Conservation (phyloP, 2,888 invertebrate species). For the Tenthredo amoena region DNA sequence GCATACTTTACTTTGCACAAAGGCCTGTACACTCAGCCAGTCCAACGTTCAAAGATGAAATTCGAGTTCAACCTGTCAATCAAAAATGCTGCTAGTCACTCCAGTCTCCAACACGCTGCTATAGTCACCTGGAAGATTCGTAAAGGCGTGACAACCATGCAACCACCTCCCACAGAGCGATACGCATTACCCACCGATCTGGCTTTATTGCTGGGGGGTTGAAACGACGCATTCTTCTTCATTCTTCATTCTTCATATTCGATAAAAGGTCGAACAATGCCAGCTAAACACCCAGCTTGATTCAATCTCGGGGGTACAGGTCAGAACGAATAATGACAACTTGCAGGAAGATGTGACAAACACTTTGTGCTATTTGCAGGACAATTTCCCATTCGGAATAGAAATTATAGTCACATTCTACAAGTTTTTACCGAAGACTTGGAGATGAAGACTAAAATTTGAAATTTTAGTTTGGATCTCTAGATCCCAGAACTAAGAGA, state of each 20-base stretch:
- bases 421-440: neutral
- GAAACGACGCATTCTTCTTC: slow-evolving; percentile 29
- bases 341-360: neutral
- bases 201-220: slow-evolving; percentile 17
- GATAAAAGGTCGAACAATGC: slow-evolving; percentile 3
- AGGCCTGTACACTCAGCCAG: slow-evolving; percentile 4
- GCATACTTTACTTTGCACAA: slow-evolving; percentile 19
- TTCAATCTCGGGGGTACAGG: neutral
- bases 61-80: slow-evolving; percentile 65
- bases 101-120: neutral
- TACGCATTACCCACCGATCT: neutral
- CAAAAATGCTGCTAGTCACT: slow-evolving; percentile 52
- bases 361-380: neutral
- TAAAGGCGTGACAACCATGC: slow-evolving; percentile 34
- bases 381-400: neutral
- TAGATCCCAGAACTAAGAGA: no score
- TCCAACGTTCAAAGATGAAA: neutral
- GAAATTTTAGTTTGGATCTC: no score
- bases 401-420: neutral
- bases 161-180: neutral
- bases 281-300: neutral
- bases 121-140: slow-evolving; percentile 26
- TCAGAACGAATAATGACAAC: neutral
- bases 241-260: slow-evolving; percentile 15
- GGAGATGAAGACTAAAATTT: neutral